Evolutionary conservation across 2,797 vertebrate species (phyloP).

Genomic region (Gymnothorax javanicus): DNA sequence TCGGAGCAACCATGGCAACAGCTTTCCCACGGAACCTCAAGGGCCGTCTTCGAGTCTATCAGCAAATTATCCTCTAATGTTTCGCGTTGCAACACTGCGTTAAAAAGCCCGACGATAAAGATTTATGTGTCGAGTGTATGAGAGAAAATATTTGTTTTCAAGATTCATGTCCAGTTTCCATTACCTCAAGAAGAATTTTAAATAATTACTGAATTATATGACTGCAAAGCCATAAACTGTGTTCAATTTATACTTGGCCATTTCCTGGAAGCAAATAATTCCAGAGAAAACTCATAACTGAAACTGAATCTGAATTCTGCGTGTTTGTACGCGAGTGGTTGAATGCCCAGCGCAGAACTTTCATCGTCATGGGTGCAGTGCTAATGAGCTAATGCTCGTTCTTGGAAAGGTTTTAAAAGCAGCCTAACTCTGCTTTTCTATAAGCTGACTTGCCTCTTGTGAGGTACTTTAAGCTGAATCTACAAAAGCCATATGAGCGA

Average conservation of each 20-base stretch:
- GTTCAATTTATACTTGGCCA: neutral
- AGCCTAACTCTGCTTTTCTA: neutral
- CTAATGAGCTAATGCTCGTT: neutral
- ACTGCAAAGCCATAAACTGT: neutral
- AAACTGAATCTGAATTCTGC: neutral
- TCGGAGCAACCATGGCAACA: slow-evolving; percentile 49
- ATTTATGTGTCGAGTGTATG: slow-evolving; percentile 27
- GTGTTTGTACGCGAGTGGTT: neutral
- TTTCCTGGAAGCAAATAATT: neutral
- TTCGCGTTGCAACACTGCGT: slow-evolving; percentile 31
- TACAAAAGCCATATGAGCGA: neutral
- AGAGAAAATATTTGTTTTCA: slow-evolving; percentile 1
- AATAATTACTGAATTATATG: neutral
- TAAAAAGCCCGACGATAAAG: slow-evolving; percentile 11
- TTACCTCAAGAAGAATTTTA: neutral
- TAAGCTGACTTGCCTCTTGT: neutral
- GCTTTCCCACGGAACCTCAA: slow-evolving; percentile 38
- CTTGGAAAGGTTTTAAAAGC: neutral
- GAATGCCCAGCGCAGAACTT: neutral
- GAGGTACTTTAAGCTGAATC: neutral
- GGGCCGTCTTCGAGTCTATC: slow-evolving; percentile 2
- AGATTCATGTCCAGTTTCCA: neutral
- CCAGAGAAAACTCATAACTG: neutral
- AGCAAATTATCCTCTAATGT: slow-evolving; percentile 40
- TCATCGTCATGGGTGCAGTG: neutral